Conservation (phyloP, 2,113 vertebrate species). For the Protobothrops flavoviridis region DNA sequence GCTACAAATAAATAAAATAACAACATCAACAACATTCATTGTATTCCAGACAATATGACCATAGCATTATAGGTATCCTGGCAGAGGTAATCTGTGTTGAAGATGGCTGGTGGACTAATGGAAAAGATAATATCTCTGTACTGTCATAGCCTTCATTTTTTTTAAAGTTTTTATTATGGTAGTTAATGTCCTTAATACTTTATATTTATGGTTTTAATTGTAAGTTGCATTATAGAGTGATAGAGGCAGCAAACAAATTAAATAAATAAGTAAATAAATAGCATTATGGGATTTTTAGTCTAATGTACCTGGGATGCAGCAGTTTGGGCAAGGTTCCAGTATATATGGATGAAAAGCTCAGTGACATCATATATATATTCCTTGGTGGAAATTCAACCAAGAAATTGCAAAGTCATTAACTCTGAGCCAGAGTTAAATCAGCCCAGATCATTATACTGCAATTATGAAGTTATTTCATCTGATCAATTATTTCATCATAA, state of each 20-base stretch:
- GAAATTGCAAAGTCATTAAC: neutral
- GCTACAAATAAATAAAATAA: neutral
- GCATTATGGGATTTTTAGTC: neutral
- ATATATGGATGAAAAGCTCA: neutral
- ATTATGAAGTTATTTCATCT: neutral
- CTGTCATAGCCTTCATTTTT: neutral
- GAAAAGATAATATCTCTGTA: no score
- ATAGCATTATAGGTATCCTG: neutral
- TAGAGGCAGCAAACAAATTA: neutral
- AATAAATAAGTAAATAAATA: neutral
- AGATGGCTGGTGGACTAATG: neutral
- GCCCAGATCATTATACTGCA: neutral
- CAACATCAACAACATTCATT: neutral
- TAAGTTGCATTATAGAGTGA: neutral
- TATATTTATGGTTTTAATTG: neutral
- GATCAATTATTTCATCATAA: constrained; percentile 14
- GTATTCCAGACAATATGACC: neutral
- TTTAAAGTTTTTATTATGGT: neutral
- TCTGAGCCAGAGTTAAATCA: neutral
- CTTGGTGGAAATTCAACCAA: neutral
- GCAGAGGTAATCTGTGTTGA: neutral
- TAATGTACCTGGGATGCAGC: neutral
- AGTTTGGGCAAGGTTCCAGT: neutral
- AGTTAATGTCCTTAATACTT: neutral
- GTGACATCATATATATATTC: neutral